These are phyloP conservation scores for Drosophila flavopinicola DNA, from an alignment of 2,888 invertebrate species.

Conservation along the genomic window DNA sequence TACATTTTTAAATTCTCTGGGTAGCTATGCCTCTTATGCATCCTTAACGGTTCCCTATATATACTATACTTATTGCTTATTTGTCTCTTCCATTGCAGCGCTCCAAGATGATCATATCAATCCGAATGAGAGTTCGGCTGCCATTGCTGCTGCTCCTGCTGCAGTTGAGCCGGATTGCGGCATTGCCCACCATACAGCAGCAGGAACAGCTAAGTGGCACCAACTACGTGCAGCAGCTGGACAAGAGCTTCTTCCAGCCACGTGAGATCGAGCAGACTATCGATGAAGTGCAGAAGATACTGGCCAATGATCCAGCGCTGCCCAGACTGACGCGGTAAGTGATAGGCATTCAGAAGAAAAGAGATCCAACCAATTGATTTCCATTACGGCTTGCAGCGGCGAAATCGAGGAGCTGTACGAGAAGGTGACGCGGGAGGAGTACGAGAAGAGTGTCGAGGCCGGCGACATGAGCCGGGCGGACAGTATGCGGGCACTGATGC, in stretches of 20 bases:
- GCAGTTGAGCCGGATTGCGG: conserved; percentile 22
- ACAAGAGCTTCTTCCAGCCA: conserved; percentile 71
- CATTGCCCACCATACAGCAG: conserved; percentile 64
- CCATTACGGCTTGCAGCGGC: conserved; percentile 67
- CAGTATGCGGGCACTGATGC: conserved; percentile 84
- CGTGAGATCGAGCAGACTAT: conserved; percentile 83
- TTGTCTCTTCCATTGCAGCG: conserved; percentile 6
- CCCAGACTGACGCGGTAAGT: conserved; percentile 83
- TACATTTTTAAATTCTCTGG: no score
- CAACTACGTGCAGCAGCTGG: conserved; percentile 68
- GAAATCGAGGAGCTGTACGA: conserved; percentile 85
- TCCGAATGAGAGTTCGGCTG: conserved; percentile 1
- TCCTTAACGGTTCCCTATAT: no score
- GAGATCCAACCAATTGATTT: background rate
- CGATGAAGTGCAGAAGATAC: conserved; percentile 83
- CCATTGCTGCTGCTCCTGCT: conserved; percentile 39
- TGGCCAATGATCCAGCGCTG: conserved; percentile 82
- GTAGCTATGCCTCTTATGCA: no score
- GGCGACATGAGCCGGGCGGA: conserved; percentile 83
- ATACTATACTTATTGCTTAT: background rate
- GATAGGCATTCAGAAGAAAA: no score
- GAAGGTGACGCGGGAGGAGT: conserved; percentile 84
- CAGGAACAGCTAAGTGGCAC: conserved; percentile 19
- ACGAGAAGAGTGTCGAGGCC: conserved; percentile 82
- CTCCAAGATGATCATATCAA: conserved; percentile 23